Conservation (phyloP, 2,797 vertebrate species). For the Loriculus beryllinus region DNA sequence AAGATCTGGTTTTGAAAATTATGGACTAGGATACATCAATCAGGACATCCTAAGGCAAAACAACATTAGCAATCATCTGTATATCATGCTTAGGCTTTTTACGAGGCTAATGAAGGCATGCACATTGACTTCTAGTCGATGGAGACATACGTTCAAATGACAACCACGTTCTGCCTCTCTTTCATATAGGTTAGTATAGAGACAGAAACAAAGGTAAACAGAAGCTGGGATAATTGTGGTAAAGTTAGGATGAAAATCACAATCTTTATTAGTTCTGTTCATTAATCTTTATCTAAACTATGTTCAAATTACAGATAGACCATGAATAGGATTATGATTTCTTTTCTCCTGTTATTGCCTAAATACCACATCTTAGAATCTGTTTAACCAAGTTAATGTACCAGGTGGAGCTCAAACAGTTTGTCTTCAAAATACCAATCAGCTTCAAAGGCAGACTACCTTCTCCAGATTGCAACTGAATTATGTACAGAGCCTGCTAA, state of each 20-base stretch:
- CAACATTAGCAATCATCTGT: background rate
- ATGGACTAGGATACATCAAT: background rate
- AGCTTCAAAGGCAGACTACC: background rate
- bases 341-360: background rate
- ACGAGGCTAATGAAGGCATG: background rate
- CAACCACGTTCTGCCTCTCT: background rate
- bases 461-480: background rate
- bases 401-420: background rate
- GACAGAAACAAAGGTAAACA: background rate
- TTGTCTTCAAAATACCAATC: background rate
- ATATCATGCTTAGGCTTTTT: background rate
- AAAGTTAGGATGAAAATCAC: background rate
- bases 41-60: background rate
- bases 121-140: background rate
- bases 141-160: background rate
- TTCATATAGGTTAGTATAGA: background rate
- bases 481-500: background rate
- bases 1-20: background rate
- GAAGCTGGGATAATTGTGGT: background rate
- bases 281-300: background rate
- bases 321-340: background rate
- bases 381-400: background rate
- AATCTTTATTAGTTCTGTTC: background rate
- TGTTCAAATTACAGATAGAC: background rate
- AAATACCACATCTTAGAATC: background rate